These are phyloP conservation scores for Halisarca cf. caerulea DNA, from an alignment of 37 sponge, comb jelly and placozoan genomes.

Conservation along the genomic window DNA sequence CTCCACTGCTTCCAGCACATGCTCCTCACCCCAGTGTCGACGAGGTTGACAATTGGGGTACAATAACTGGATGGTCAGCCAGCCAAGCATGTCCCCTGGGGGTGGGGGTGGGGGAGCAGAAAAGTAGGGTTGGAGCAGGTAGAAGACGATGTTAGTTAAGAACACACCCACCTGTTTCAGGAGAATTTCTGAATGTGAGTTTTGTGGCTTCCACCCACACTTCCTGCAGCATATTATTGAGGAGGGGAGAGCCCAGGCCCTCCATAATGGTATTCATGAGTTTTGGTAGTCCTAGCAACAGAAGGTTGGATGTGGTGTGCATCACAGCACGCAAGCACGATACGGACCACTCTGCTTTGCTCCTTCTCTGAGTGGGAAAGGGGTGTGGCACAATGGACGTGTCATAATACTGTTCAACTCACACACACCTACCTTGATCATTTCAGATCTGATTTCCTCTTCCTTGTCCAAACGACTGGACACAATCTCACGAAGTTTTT, in stretches of 20 bases:
- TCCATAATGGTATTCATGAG: constrained; percentile 4
- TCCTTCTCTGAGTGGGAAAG: not conserved
- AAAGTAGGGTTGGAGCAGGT: not conserved
- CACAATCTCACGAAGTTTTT: constrained; percentile 55
- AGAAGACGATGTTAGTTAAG: no score
- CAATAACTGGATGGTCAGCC: constrained; percentile 23
- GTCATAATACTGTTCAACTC: no score
- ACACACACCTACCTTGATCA: constrained; percentile 36
- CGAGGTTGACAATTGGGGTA: not conserved
- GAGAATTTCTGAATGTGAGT: not conserved
- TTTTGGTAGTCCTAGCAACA: not conserved
- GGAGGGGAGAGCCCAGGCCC: constrained; percentile 4
- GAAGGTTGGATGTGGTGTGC: not conserved
- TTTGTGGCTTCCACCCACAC: constrained; percentile 16
- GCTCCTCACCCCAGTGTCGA: not conserved
- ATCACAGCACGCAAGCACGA: not conserved
- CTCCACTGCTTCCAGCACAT: constrained; percentile 39
- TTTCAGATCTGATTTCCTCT: constrained; percentile 22
- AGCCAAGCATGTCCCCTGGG: not conserved
- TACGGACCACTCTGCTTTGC: not conserved
- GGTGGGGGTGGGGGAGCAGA: not conserved
- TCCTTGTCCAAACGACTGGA: constrained; percentile 43
- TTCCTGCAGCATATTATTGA: not conserved
- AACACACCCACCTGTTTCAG: not conserved
- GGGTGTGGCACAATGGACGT: not conserved